Conservation (phyloP, 2,797 vertebrate species). For the Margarornis squamiger region DNA sequence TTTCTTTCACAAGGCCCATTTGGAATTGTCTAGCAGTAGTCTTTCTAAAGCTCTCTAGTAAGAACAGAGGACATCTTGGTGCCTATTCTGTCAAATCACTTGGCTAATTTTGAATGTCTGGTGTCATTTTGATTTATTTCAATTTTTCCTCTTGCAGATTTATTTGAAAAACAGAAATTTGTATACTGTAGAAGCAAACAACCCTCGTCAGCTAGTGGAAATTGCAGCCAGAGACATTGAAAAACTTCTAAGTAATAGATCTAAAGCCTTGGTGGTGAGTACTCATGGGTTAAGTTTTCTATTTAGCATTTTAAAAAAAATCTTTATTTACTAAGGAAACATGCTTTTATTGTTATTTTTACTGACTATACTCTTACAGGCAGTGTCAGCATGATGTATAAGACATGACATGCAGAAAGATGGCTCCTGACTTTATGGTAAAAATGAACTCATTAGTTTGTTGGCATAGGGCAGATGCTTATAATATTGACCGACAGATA, state of each 20-base stretch:
- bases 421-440: not conserved
- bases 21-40: not conserved
- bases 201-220: slow-evolving; percentile 91
- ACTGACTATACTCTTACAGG: not conserved
- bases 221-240: slow-evolving; percentile 93
- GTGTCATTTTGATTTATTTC: not conserved
- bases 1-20: not conserved
- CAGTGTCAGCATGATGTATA: not conserved
- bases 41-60: not conserved
- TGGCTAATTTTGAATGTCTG: not conserved
- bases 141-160: slow-evolving; percentile 67
- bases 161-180: slow-evolving; percentile 77
- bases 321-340: not conserved
- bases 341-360: not conserved
- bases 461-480: slow-evolving; percentile 39
- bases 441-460: slow-evolving; percentile 34
- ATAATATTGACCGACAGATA: slow-evolving; percentile 11
- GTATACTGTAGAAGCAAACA: slow-evolving; percentile 91
- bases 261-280: slow-evolving; percentile 92
- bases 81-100: not conserved
- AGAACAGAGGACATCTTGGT: not conserved
- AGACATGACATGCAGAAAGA: slow-evolving; percentile 1
- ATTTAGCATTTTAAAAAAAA: not conserved
- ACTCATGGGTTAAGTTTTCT: not conserved
- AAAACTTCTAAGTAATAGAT: slow-evolving; percentile 91